phyloP scores from a whole-genome alignment of 2,888 invertebrate genomes.

The Salticus scenicus region DNA sequence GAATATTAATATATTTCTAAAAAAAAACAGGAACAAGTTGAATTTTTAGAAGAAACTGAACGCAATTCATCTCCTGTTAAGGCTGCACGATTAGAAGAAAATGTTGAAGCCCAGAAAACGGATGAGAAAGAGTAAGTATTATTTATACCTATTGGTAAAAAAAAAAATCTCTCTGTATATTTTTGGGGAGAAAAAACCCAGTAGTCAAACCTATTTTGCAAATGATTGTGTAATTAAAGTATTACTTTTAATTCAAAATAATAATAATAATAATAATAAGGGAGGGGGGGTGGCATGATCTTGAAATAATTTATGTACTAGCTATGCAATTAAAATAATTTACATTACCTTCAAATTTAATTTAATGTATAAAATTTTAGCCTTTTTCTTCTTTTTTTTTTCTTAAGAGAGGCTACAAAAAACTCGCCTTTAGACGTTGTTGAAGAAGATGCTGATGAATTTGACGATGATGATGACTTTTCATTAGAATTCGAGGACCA shows the following conservation, averaged over 20 bases:
- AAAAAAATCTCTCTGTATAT: neutral
- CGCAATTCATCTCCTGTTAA: slow-evolving; percentile 30
- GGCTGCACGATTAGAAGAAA: neutral
- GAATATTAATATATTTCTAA: too few species aligned
- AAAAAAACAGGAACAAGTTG: too few species aligned
- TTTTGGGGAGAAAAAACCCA: neutral
- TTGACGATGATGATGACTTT: slow-evolving; percentile 60
- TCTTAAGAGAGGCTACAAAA: too few species aligned
- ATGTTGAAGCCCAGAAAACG: neutral
- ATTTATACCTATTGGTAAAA: neutral
- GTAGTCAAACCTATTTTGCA: neutral
- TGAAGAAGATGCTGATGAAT: slow-evolving; percentile 72
- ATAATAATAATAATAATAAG: too few species aligned
- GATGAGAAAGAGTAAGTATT: neutral
- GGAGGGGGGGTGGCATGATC: too few species aligned
- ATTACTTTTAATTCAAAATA: too few species aligned
- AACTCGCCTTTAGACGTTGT: slow-evolving; percentile 37
- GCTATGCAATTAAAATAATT: too few species aligned
- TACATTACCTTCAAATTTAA: too few species aligned
- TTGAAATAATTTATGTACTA: too few species aligned
- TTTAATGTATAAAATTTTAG: too few species aligned
- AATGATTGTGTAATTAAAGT: too few species aligned
- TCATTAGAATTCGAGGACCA: slow-evolving; percentile 67
- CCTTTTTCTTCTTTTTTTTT: too few species aligned
- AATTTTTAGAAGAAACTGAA: slow-evolving; percentile 24